These are phyloP conservation scores for Cryptoprocta ferox DNA, from an alignment of 2,797 vertebrate genomes.

Conservation along the genomic window DNA sequence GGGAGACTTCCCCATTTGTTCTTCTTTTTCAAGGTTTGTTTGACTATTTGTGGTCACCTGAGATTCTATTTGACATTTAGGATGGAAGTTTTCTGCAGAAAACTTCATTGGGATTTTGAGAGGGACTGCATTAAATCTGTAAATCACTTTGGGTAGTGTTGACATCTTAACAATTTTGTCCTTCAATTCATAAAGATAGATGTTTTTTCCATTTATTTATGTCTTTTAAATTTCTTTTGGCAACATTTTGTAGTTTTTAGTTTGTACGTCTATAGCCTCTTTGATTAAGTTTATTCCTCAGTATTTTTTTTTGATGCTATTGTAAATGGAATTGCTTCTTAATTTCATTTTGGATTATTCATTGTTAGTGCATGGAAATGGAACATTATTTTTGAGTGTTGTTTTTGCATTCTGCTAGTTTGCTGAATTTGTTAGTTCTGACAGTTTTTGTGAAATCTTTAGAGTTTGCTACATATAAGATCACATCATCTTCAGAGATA, in stretches of 20 bases:
- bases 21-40: neutral
- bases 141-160: neutral
- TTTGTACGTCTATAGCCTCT: neutral
- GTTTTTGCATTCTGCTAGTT: neutral
- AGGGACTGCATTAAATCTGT: neutral
- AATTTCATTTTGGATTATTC: neutral
- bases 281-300: neutral
- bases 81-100: neutral
- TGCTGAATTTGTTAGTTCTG: neutral
- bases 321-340: neutral
- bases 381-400: neutral
- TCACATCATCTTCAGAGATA: neutral
- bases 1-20: neutral
- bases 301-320: neutral
- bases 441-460: neutral
- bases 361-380: neutral
- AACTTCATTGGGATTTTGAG: neutral
- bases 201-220: neutral
- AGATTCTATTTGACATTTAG: neutral
- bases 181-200: neutral
- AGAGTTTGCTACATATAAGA: neutral
- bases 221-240: neutral
- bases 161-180: neutral
- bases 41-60: neutral
- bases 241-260: neutral